Evolutionary conservation across 2,888 invertebrate genomes (phyloP).

Genomic region (Mantis religiosa): DNA sequence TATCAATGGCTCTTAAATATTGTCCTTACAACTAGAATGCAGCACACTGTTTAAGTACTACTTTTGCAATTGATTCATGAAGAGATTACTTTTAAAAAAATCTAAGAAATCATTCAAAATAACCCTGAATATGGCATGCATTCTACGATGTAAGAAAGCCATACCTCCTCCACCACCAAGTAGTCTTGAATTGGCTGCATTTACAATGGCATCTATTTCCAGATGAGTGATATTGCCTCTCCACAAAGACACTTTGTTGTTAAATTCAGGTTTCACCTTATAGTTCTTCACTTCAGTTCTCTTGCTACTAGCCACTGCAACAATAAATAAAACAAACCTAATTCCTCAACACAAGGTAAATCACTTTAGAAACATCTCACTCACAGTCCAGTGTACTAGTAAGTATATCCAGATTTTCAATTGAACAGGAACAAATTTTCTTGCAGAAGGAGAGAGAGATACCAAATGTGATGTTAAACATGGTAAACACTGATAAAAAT

Average conservation of each 20-base stretch:
- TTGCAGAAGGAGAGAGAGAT: no score
- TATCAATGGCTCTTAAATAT: no score
- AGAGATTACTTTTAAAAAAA: background rate
- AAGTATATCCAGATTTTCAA: no score
- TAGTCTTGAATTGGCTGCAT: conserved; percentile 77
- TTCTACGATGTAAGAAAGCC: background rate
- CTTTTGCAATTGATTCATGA: background rate
- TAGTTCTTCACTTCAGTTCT: background rate
- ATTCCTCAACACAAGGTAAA: no score
- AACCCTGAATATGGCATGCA: background rate
- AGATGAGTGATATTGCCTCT: conserved; percentile 79
- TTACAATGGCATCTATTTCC: conserved; percentile 84
- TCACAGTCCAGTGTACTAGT: no score
- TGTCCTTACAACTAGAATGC: no score
- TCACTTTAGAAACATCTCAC: no score
- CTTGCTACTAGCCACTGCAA: background rate
- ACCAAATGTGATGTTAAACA: no score
- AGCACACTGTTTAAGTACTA: background rate
- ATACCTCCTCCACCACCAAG: conserved; percentile 76
- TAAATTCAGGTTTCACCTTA: conserved; percentile 46
- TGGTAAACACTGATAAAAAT: no score
- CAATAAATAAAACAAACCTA: no score
- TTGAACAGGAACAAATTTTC: no score
- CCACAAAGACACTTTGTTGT: conserved; percentile 62
- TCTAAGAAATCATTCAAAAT: background rate